Base-by-base conservation (phyloP, 37 sponge, comb jelly and placozoan genomes). In the Aplysina aerophoba region DNA sequence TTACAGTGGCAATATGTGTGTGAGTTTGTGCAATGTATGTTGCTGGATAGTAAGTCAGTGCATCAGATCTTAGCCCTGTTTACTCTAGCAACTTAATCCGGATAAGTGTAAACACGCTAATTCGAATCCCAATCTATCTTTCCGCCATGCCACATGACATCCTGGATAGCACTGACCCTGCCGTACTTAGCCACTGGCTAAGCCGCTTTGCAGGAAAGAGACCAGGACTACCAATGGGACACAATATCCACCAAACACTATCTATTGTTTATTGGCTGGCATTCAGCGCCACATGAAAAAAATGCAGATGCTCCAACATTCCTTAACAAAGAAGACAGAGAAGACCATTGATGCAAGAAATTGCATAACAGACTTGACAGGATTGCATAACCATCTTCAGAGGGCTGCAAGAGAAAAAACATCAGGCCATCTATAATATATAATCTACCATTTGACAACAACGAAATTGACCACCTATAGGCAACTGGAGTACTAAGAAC, bases 271-370 rank as follows among this genome's bases (percentile, higher is more conserved):
- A 12, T 30, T 83, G 16, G 40, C 66, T 63, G 68, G 67, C 25
- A n/a, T 83, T 21, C 53, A 63, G 54, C 61, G 83, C 41, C 44
- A 65, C 41, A 60, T 63, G 53, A 27, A 66, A 65, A 12, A 41
- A 61, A 83, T 16, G 14, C 21, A 15, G 61, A 35, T 31, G 28
- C 44, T 56, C 85, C 85, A 6, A 85, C 73, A 20, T 85, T 85
- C 21, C 41, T 83, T 25, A 41, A 83, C 83, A 83, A 27, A 20
- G 59, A 75, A 14, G 63, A 85, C 28, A 20, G 16, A 20, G 59
- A 75, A 14, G 63, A 85, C 28, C 0, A 22, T 37, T 38, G 36
- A 2, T 85, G 74, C 27, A 59, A 34, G 27, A 16, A 60, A 11
- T 31, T 84, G 22, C 85, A 84, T 34, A 27, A 25, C 33, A 69